phyloP scores from a whole-genome alignment of 1,140 invertebrate genomes.

The Tetramorium parvispinum region DNA sequence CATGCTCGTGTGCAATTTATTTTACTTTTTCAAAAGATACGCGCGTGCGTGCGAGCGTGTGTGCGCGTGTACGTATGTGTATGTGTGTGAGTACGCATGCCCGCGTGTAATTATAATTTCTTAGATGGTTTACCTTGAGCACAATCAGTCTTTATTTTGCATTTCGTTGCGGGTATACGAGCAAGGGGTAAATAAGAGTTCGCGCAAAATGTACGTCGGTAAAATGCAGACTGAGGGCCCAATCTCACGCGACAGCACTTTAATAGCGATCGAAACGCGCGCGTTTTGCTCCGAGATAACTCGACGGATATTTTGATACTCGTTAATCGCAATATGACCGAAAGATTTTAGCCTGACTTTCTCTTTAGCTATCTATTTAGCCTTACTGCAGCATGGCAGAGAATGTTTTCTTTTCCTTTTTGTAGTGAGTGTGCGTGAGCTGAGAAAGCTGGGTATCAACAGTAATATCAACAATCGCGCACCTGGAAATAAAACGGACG shows the following conservation, averaged over 20 bases:
- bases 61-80: background rate
- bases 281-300: constrained; percentile 1
- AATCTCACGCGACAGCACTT: constrained; percentile 59
- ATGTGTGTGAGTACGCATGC: constrained; percentile 57
- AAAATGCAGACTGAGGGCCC: constrained; percentile 33
- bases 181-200: background rate
- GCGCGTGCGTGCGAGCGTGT: constrained; percentile 38
- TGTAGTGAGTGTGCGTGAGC: constrained; percentile 85
- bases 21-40: constrained; percentile 53
- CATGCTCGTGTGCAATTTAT: constrained; percentile 68
- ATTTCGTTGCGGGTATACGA: background rate
- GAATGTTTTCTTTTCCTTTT: constrained; percentile 84
- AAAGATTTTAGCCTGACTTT: constrained; percentile 33
- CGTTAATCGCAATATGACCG: background rate
- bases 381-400: constrained; percentile 83
- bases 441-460: constrained; percentile 84
- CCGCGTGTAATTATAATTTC: constrained; percentile 60
- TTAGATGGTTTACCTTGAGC: constrained; percentile 61
- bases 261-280: constrained; percentile 14
- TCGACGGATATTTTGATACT: constrained; percentile 13
- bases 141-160: constrained; percentile 53
- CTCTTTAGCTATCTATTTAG: constrained; percentile 70
- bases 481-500: constrained; percentile 74
- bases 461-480: constrained; percentile 72
- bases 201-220: constrained; percentile 39